A percentile compares a stretch with the other conserved stretches of the same genome.
Conservation (phyloP, 2,888 invertebrate species). For the Ischnus inquisitorius region DNA sequence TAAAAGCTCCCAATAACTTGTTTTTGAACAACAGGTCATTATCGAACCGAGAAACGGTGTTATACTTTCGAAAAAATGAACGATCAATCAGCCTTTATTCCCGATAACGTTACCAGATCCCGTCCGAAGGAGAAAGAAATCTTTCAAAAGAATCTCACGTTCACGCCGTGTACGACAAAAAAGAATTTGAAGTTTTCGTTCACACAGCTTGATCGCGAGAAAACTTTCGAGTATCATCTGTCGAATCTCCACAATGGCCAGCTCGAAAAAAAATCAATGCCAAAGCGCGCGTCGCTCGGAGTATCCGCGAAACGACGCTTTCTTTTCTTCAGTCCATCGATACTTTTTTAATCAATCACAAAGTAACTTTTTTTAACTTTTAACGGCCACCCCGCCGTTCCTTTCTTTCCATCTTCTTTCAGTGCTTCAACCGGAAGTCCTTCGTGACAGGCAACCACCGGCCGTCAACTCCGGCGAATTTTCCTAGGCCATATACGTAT, state of each 20-base stretch:
- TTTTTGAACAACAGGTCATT: background rate
- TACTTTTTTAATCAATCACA: conserved; percentile 61
- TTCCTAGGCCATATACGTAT: background rate
- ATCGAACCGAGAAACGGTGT: background rate
- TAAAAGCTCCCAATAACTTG: background rate
- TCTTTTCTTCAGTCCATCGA: background rate
- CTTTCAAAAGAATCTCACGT: background rate
- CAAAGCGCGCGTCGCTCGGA: conserved; percentile 12
- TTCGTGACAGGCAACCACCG: background rate
- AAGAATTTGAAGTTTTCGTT: background rate
- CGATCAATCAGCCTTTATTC: background rate
- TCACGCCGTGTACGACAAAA: background rate
- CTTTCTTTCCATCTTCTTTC: background rate
- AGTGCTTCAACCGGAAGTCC: conserved; percentile 17
- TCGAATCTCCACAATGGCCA: background rate
- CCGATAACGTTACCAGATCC: background rate
- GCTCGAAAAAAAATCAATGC: background rate
- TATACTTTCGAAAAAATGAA: no score
- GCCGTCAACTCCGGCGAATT: conserved; percentile 7
- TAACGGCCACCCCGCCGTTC: conserved; percentile 1
- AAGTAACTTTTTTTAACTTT: conserved; percentile 27
- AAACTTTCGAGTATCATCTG: conserved; percentile 19
- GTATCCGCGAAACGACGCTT: background rate
- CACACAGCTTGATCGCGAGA: background rate
- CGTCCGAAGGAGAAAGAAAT: background rate